Percentiles rank a stretch among this genome's conserved stretches.
These are phyloP conservation scores for Cossypha caffra DNA, from an alignment of 2,797 vertebrate species.

Conservation along the genomic window DNA sequence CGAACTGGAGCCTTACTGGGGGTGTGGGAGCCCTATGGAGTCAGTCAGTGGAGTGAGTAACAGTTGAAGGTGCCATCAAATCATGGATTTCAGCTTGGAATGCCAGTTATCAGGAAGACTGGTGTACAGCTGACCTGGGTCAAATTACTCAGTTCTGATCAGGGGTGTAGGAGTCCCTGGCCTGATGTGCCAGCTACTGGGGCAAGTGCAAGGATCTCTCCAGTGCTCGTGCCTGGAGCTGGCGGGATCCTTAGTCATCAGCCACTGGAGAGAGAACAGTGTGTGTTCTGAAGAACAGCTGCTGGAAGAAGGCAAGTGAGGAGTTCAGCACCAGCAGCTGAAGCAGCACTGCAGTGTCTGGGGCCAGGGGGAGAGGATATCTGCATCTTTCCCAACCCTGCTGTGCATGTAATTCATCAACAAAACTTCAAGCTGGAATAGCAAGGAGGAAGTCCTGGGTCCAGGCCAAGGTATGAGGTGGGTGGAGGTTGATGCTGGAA, in stretches of 20 bases:
- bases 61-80: neutral
- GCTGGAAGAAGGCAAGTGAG: neutral
- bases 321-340: neutral
- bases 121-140: neutral
- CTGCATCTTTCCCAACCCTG: neutral
- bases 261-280: neutral
- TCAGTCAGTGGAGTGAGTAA: neutral
- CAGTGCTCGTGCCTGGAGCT: neutral
- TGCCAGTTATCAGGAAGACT: neutral
- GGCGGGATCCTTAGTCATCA: rapidly evolving
- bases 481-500: neutral
- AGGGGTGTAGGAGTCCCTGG: neutral
- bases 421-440: neutral
- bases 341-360: neutral
- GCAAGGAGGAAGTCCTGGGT: neutral
- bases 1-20: neutral
- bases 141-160: neutral
- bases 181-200: neutral
- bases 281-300: neutral
- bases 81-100: neutral
- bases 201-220: neutral
- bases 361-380: neutral
- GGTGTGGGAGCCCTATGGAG: neutral
- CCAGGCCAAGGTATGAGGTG: neutral
- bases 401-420: rapidly evolving